A percentile compares a stretch with the other conserved stretches of the same genome.
Conservation (phyloP, 2,888 invertebrate genomes). For the Urechis unicinctus region DNA sequence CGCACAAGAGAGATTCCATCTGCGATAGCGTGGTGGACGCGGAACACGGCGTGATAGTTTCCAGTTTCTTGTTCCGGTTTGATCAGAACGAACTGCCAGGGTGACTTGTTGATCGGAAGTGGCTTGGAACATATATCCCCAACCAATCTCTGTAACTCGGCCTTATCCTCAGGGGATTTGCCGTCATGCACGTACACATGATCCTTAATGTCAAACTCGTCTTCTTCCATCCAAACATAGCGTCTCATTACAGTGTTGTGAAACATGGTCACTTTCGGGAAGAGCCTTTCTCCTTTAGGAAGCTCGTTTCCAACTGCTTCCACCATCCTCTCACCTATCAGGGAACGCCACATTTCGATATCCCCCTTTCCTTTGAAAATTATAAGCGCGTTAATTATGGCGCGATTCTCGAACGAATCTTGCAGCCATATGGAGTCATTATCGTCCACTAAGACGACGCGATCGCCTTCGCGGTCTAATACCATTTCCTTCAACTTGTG, state of each 20-base stretch:
- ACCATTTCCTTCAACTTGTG: too few relatives aligned
- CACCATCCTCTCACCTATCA: background rate
- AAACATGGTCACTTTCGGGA: background rate
- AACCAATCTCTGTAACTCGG: background rate
- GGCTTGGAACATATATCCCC: background rate
- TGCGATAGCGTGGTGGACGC: constrained; percentile 17
- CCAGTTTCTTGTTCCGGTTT: too few relatives aligned
- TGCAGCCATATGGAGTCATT: background rate
- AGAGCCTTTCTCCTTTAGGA: background rate
- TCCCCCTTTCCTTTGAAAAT: background rate
- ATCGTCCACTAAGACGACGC: background rate
- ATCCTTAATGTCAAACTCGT: background rate
- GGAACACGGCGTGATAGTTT: constrained; percentile 9
- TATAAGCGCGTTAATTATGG: background rate
- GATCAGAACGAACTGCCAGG: background rate
- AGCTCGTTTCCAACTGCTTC: background rate
- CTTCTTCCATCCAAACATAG: background rate
- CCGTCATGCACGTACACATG: background rate
- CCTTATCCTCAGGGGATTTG: background rate
- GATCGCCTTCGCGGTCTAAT: too few relatives aligned
- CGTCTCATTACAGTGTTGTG: background rate
- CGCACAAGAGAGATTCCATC: constrained; percentile 19
- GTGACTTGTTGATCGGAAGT: background rate
- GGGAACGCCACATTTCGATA: background rate
- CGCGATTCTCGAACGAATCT: background rate